Percentiles rank a stretch among this genome's conserved stretches.
Evolutionary conservation across 2,797 vertebrate genomes (phyloP).

Genomic region (Strix occidentalis): DNA sequence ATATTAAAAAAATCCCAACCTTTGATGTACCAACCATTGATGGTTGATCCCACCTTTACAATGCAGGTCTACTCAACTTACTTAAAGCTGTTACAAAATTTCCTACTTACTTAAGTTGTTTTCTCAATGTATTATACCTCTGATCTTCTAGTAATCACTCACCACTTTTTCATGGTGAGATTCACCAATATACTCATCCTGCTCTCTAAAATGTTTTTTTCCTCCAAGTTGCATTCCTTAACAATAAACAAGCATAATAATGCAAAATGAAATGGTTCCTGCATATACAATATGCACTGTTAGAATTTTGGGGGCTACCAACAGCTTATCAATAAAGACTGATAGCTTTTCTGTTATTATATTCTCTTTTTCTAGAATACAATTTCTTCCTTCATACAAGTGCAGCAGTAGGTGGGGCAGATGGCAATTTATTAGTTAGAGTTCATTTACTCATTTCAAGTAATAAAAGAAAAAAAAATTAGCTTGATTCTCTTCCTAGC

Average conservation of each 20-base stretch:
- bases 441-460: not conserved
- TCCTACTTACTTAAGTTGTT: not conserved
- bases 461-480: not conserved
- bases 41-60: not conserved
- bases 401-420: not conserved
- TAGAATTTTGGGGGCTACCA: not conserved
- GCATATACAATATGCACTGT: not conserved
- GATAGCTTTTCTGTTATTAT: not conserved
- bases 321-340: not conserved
- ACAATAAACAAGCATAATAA: not conserved
- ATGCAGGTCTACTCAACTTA: not conserved
- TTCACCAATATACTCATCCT: not conserved
- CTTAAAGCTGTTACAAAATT: not conserved
- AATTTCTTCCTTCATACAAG: not conserved
- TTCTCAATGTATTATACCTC: not conserved
- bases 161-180: not conserved
- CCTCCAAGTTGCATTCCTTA: not conserved
- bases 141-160: not conserved
- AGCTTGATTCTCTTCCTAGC: not conserved
- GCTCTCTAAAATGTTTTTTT: not conserved
- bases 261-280: not conserved
- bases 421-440: not conserved
- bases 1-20: not conserved
- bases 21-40: not conserved
- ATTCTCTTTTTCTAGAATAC: not conserved